phyloP scores from a whole-genome alignment of 2,888 invertebrate genomes.

The Nyleta sp. region DNA sequence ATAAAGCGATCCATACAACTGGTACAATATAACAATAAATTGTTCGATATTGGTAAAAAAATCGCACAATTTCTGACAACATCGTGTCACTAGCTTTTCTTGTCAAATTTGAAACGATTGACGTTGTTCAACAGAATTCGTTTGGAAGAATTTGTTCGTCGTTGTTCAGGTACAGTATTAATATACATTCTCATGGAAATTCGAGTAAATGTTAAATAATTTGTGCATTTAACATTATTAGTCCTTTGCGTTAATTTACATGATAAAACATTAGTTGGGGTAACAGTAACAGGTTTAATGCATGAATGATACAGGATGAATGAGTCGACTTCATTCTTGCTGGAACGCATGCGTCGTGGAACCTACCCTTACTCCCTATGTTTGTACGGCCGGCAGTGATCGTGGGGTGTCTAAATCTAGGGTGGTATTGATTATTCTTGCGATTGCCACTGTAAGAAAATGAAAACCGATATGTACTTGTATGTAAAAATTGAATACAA shows the following conservation, averaged over 20 bases:
- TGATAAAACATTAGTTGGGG: not conserved
- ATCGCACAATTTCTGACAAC: constrained; percentile 84
- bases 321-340: constrained; percentile 17
- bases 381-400: constrained; percentile 26
- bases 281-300: constrained; percentile 1
- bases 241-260: not conserved
- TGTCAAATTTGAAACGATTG: constrained; percentile 35
- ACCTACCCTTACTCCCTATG: constrained; percentile 11
- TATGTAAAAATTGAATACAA: too few relatives aligned
- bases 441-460: constrained; percentile 1
- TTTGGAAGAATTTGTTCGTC: constrained; percentile 27
- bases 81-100: constrained; percentile 73
- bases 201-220: constrained; percentile 1
- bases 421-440: constrained; percentile 49
- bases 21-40: constrained; percentile 92
- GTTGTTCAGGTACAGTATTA: constrained; percentile 52
- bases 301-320: constrained; percentile 36
- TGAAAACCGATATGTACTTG: constrained; percentile 5
- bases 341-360: constrained; percentile 38
- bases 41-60: constrained; percentile 89
- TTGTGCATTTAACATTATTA: constrained; percentile 12
- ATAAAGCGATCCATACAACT: constrained; percentile 91
- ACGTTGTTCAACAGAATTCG: constrained; percentile 19
- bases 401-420: constrained; percentile 32
- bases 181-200: constrained; percentile 41